Evolutionary conservation across 2,888 invertebrate species (phyloP).

Genomic region (Eilema sororculum): DNA sequence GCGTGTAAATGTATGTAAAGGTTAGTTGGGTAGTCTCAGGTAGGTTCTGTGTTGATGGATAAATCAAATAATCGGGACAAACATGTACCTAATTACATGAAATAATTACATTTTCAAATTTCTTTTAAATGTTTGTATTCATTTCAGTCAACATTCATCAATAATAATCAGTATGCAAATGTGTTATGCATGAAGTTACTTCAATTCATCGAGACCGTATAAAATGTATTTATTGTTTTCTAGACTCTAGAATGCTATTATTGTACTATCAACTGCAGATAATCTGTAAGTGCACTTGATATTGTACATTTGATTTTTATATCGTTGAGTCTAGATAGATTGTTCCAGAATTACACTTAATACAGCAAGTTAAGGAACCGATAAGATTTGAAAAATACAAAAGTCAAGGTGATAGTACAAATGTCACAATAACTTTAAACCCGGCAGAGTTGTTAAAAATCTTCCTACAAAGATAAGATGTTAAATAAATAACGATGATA

Average conservation of each 20-base stretch:
- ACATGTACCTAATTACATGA: too few relatives aligned
- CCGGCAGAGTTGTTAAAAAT: constrained; percentile 16
- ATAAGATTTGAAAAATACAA: constrained; percentile 28
- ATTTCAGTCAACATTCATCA: background rate
- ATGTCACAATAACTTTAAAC: background rate
- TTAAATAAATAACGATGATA: background rate
- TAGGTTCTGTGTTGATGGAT: background rate
- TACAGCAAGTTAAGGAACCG: constrained; percentile 27
- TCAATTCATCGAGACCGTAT: background rate
- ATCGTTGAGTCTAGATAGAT: background rate
- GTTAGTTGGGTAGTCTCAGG: background rate
- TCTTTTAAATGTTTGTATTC: background rate
- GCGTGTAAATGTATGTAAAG: too few relatives aligned
- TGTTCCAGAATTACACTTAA: background rate
- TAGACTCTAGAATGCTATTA: background rate
- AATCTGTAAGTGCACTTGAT: too few relatives aligned
- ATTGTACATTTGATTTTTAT: background rate
- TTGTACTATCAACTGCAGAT: background rate
- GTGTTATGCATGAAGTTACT: background rate
- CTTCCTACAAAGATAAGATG: constrained; percentile 24
- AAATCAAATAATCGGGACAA: background rate
- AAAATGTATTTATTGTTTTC: background rate
- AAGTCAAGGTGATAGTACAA: constrained; percentile 38
- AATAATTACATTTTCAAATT: background rate
- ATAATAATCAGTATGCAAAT: background rate